Percentiles rank a stretch among this genome's conserved stretches.
Conservation (phyloP, 92 coral and sea anemone genomes). For the Palythoa heliodiscus region DNA sequence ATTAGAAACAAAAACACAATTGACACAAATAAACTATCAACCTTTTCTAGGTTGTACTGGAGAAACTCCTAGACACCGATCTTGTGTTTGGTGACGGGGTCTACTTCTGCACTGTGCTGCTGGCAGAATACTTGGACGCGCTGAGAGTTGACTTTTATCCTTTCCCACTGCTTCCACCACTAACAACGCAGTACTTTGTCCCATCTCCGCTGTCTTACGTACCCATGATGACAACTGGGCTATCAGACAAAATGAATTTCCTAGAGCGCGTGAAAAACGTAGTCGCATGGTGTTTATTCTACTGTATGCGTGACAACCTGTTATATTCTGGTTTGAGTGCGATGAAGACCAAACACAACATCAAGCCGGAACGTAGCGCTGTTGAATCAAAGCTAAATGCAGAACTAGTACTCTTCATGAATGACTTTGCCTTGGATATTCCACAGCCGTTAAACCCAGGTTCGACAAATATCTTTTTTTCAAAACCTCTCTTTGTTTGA, state of each 20-base stretch:
- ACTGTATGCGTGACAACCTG: background rate
- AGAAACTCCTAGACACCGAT: constrained; percentile 36
- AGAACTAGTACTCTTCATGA: constrained; percentile 54
- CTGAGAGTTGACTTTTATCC: constrained; percentile 45
- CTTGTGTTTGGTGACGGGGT: constrained; percentile 35
- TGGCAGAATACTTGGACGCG: background rate
- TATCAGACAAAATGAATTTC: constrained; percentile 45
- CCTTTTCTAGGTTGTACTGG: constrained; percentile 6
- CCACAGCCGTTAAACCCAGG: constrained; percentile 80
- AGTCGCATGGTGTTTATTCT: background rate
- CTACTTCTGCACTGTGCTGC: background rate
- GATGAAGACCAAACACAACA: constrained; percentile 36
- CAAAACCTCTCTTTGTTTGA: too few relatives aligned
- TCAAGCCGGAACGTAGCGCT: constrained; percentile 27
- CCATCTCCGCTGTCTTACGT: constrained; percentile 56
- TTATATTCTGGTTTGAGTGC: constrained; percentile 13
- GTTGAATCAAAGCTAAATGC: constrained; percentile 47
- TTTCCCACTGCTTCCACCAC: background rate
- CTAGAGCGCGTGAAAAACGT: constrained; percentile 40
- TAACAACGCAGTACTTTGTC: background rate
- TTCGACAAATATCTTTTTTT: constrained; percentile 1
- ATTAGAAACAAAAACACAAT: too few relatives aligned
- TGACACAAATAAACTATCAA: too few relatives aligned
- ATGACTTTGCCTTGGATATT: constrained; percentile 69
- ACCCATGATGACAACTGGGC: constrained; percentile 35